Conservation (phyloP, 2,888 invertebrate species). For the Limnephilus lunatus region DNA sequence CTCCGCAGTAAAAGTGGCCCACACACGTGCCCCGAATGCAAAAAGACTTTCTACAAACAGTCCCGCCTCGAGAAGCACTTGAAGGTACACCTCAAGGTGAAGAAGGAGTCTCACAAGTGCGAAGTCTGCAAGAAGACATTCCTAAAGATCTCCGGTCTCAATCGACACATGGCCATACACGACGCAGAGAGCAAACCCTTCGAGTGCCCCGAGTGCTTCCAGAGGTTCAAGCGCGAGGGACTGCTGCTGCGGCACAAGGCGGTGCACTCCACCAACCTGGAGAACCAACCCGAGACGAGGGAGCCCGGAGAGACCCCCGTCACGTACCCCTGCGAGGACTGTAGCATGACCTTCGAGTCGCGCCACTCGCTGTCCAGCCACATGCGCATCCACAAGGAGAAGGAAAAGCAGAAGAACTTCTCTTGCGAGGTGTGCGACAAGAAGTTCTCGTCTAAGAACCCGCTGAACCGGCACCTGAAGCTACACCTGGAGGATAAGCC, state of each 20-base stretch:
- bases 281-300: conserved; percentile 64
- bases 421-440: conserved; percentile 75
- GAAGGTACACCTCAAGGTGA: conserved; percentile 70
- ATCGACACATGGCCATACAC: conserved; percentile 72
- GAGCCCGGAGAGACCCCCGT: conserved; percentile 66
- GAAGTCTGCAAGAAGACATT: conserved; percentile 71
- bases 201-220: conserved; percentile 68
- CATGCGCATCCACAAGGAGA: conserved; percentile 69
- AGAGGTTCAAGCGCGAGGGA: conserved; percentile 68
- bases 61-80: conserved; percentile 75
- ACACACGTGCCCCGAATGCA: conserved; percentile 72
- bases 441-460: conserved; percentile 71
- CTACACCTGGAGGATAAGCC: conserved; percentile 77
- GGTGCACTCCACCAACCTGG: conserved; percentile 67
- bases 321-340: conserved; percentile 74
- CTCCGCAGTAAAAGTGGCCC: conserved; percentile 61
- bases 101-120: conserved; percentile 68
- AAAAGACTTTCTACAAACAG: conserved; percentile 73
- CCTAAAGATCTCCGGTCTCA: conserved; percentile 69
- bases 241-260: conserved; percentile 68
- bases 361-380: conserved; percentile 75
- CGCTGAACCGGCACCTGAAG: conserved; percentile 75
- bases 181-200: conserved; percentile 67
- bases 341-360: conserved; percentile 76
- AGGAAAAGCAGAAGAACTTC: conserved; percentile 68